Percentiles rank a stretch among this genome's conserved stretches.
Evolutionary conservation across 2,797 vertebrate genomes (phyloP).

Genomic region (Pygocentrus nattereri): DNA sequence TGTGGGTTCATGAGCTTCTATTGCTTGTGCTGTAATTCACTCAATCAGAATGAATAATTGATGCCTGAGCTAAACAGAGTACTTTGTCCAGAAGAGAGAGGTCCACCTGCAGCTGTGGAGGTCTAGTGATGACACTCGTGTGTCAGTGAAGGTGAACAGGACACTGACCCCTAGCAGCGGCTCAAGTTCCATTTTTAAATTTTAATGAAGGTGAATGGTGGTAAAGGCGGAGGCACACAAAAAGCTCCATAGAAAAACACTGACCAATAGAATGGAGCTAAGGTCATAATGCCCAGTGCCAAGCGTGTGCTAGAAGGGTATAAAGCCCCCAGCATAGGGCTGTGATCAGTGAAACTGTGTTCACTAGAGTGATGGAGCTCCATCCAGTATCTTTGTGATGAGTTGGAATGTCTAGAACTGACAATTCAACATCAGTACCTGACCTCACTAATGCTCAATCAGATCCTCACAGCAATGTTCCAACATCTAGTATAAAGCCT

Average conservation of each 20-base stretch:
- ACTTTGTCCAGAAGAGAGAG: conserved; percentile 48
- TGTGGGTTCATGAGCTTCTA: background rate
- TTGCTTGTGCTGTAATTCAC: conserved; percentile 48
- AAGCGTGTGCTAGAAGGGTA: too few species aligned
- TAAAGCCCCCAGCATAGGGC: too few species aligned
- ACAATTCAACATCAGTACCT: too few species aligned
- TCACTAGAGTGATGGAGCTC: too few species aligned
- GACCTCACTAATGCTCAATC: too few species aligned
- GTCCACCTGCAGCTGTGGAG: conserved; percentile 28
- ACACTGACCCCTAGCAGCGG: conserved; percentile 42
- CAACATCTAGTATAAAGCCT: too few species aligned
- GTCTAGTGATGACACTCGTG: conserved; percentile 30
- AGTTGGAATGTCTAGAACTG: too few species aligned
- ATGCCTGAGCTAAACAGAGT: conserved; percentile 30
- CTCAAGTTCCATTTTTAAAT: conserved; percentile 58
- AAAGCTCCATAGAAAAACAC: background rate
- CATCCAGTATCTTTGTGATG: too few species aligned
- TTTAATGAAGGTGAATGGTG: conserved; percentile 56
- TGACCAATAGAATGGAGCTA: background rate
- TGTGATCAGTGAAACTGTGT: too few species aligned
- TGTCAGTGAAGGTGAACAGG: conserved; percentile 28
- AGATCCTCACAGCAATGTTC: too few species aligned
- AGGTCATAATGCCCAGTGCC: too few species aligned
- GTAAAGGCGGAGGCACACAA: background rate
- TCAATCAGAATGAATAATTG: conserved; percentile 51